Evolutionary conservation across 2,113 vertebrate species (phyloP).

Genomic region (Chloropsis hardwickii): DNA sequence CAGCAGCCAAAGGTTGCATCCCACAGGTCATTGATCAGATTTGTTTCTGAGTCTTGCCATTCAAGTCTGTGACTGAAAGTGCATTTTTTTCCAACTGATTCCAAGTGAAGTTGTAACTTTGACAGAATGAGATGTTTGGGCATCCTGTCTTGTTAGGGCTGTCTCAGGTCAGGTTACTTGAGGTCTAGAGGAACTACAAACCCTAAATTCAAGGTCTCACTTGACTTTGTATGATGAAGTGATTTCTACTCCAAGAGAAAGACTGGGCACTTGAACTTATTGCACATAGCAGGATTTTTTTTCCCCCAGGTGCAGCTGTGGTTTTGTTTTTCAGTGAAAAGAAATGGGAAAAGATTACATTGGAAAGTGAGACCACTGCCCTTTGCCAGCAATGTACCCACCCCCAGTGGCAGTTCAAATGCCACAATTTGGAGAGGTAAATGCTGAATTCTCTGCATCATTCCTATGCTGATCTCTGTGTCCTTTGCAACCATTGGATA

Average conservation of each 20-base stretch:
- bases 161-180: neutral
- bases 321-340: neutral
- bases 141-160: neutral
- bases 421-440: fast-evolving
- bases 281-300: neutral
- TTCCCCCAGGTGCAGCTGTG: fast-evolving
- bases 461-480: neutral
- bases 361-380: neutral
- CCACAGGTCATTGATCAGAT: neutral
- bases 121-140: neutral
- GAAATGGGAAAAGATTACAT: neutral
- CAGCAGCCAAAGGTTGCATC: neutral
- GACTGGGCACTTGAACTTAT: neutral
- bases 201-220: neutral
- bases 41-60: neutral
- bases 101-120: neutral
- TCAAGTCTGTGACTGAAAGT: neutral
- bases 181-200: neutral
- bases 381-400: neutral
- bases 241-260: neutral
- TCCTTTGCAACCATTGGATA: neutral
- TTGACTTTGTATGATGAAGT: neutral
- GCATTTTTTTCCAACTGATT: neutral
- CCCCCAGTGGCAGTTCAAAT: neutral
- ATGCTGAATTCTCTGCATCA: neutral